Percentiles rank a stretch among this genome's conserved stretches.
Evolutionary conservation across 2,888 invertebrate genomes (phyloP).

Genomic region (Aporophyla nigra): DNA sequence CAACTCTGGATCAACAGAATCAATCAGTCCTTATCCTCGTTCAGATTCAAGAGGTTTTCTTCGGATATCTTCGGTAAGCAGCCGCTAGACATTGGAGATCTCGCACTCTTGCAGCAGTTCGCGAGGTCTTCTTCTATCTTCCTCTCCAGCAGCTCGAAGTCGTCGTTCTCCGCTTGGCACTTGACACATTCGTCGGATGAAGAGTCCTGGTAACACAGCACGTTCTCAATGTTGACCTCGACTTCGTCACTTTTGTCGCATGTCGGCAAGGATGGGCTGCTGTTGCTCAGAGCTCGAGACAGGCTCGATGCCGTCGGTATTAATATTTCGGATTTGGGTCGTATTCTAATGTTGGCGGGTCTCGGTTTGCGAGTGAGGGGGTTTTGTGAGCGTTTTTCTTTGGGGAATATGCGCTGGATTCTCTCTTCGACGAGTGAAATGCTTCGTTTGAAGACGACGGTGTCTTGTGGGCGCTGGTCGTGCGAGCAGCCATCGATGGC

Average conservation of each 20-base stretch:
- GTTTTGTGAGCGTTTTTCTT: conserved; percentile 75
- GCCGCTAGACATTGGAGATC: conserved; percentile 73
- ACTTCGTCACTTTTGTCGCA: conserved; percentile 77
- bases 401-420: conserved; percentile 82
- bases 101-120: conserved; percentile 58
- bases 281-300: conserved; percentile 79
- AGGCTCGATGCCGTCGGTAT: conserved; percentile 74
- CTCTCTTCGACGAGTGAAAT: conserved; percentile 86
- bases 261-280: conserved; percentile 80
- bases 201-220: conserved; percentile 86
- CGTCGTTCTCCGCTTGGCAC: conserved; percentile 80
- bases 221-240: conserved; percentile 86
- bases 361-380: conserved; percentile 63
- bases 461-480: conserved; percentile 75
- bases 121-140: conserved; percentile 84
- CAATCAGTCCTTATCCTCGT: conserved; percentile 77
- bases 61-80: conserved; percentile 86
- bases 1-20: conserved; percentile 68
- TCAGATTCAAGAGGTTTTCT: conserved; percentile 81
- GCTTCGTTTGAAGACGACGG: conserved; percentile 86
- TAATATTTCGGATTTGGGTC: conserved; percentile 80
- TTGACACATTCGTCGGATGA: conserved; percentile 86
- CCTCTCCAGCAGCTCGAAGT: conserved; percentile 83
- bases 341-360: conserved; percentile 51
- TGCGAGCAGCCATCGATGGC: conserved; percentile 82